phyloP scores from a whole-genome alignment of 1,140 invertebrate genomes.

The Bombus vancouverensis region DNA sequence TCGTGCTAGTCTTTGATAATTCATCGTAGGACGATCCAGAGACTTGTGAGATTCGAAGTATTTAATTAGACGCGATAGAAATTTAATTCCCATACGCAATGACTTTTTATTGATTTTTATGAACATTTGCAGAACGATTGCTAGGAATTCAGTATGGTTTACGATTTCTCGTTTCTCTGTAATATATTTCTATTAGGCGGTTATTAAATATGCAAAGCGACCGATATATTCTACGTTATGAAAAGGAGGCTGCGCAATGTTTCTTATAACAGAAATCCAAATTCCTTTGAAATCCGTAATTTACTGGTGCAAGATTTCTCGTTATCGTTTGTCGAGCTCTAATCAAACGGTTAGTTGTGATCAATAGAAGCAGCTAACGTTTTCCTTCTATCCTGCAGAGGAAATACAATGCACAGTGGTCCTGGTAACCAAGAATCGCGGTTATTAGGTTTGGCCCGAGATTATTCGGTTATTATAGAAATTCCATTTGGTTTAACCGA shows the following conservation, averaged over 20 bases:
- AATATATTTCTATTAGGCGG: not conserved
- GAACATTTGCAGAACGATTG: too few relatives aligned
- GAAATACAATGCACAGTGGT: not conserved
- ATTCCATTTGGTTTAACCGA: not conserved
- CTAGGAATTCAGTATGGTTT: not conserved
- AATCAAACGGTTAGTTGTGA: not conserved
- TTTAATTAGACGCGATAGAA: not conserved
- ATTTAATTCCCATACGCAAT: not conserved
- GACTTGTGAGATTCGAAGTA: not conserved
- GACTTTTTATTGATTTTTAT: not conserved
- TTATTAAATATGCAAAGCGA: not conserved
- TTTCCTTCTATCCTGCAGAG: not conserved
- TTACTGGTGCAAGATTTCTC: not conserved
- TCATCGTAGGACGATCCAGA: not conserved
- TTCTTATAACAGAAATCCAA: not conserved
- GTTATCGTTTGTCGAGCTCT: not conserved
- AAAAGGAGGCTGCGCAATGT: not conserved
- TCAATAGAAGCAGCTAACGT: not conserved
- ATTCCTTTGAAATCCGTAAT: not conserved
- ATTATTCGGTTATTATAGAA: not conserved
- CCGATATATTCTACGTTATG: not conserved
- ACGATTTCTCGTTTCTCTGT: not conserved
- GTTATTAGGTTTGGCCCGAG: not conserved
- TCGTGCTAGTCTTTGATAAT: not conserved
- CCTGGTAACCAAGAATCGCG: not conserved